phyloP scores from a whole-genome alignment of 2,797 vertebrate genomes.

The Pygocentrus nattereri region DNA sequence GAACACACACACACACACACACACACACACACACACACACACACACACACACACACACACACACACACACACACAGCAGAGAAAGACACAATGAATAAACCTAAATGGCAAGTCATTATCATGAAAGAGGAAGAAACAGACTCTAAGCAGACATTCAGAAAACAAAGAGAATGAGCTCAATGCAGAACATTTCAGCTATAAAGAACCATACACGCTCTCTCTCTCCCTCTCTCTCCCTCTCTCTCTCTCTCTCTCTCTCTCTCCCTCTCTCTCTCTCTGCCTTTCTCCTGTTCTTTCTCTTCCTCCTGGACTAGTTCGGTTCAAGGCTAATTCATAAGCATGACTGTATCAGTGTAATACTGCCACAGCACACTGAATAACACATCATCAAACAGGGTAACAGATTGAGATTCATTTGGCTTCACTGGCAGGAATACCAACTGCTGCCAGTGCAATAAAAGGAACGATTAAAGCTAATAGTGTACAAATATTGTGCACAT shows the following conservation, averaged over 20 bases:
- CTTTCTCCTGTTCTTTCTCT: not conserved
- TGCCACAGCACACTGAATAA: not conserved
- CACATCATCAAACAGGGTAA: too few relatives aligned
- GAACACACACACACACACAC: slow-evolving; percentile 66
- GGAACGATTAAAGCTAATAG: too few relatives aligned
- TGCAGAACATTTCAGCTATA: slow-evolving; percentile 7
- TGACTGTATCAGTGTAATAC: not conserved
- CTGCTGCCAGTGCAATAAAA: too few relatives aligned
- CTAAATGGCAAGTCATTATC: slow-evolving; percentile 68
- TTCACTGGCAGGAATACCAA: too few relatives aligned
- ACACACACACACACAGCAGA: slow-evolving; percentile 16
- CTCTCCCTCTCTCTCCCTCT: not conserved
- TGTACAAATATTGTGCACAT: too few relatives aligned
- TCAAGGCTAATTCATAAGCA: not conserved
- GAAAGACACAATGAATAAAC: slow-evolving; percentile 33
- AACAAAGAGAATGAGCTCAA: slow-evolving; percentile 52
- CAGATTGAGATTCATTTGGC: too few relatives aligned
- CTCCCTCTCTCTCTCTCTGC: not conserved
- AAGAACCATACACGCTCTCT: not conserved
- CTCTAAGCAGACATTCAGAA: slow-evolving; percentile 50
- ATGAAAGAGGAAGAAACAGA: slow-evolving; percentile 62
- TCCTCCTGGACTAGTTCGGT: not conserved
- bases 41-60: slow-evolving; percentile 26
- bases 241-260: not conserved
- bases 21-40: slow-evolving; percentile 25